Base-by-base conservation (phyloP, 1,140 invertebrate genomes). In the Grapholita molesta region DNA sequence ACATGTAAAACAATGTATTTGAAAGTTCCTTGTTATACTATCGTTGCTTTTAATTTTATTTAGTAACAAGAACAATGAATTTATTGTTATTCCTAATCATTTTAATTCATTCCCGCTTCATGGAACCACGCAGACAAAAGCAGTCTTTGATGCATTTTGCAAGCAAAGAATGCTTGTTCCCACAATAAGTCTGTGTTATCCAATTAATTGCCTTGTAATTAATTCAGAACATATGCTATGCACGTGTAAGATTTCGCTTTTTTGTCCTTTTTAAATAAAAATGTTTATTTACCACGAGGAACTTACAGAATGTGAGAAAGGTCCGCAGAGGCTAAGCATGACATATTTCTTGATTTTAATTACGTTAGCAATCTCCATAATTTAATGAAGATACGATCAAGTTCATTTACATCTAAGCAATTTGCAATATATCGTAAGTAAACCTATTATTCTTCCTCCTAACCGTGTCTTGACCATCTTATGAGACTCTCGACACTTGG, bases 71-170 rank as follows among this genome's bases (percentile, higher is more conserved):
- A 8, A 61, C 25, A 61, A 61, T 61, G 5, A 28, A 25, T 28
- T 30, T 30, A 32, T 30, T 61, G 12, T 28, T 25, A 12, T 28
- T 57, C 23, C n/a, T 25, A 61, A 61, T 25, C 30, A 61, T 6
- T 55, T n/a, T 30, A 28, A 61, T 30, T 61, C 24, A 61, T 61
- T 61, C 55, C 32, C 55, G 28, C n/a, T 61, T 25, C 53, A 28
- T 57, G 30, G 12, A 61, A 30, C 24, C n/a, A 21, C 15, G 21
- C 1, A 15, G 24, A 61, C 11, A 57, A 24, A 61, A 25, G 25
- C 9, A 9, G 8, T 57, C 6, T 25, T 55, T 2, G 3, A 61
- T 30, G 55, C 55, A 28, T 61, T 61, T 25, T 32, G 15, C 24
- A 61, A 21, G 6, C 5, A 61, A 28, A 7, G 25, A 8, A 15